Evolutionary conservation across 2,797 vertebrate species (phyloP).

Genomic region (Perodicticus potto): DNA sequence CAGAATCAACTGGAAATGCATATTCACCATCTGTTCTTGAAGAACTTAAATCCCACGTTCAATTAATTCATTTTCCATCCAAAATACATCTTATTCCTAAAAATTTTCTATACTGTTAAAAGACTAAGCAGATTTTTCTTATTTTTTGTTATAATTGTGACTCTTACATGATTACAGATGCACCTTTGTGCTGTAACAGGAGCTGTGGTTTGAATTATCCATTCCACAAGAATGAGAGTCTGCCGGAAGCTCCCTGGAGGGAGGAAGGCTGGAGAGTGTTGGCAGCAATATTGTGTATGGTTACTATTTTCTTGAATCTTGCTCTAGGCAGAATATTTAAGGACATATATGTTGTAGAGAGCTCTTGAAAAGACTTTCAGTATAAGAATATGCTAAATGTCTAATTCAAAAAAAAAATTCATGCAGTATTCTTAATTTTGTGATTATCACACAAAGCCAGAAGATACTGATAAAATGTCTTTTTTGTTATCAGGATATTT

Average conservation of each 20-base stretch:
- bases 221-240: not conserved
- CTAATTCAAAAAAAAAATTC: not conserved
- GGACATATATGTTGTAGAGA: not conserved
- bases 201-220: not conserved
- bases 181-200: not conserved
- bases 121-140: not conserved
- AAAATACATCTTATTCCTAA: conserved; percentile 9
- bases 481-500: not conserved
- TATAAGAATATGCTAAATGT: not conserved
- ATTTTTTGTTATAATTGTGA: not conserved
- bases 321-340: not conserved
- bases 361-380: not conserved
- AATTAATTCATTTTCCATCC: not conserved
- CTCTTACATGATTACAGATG: not conserved
- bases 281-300: not conserved
- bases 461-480: not conserved
- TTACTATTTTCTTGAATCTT: not conserved
- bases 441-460: not conserved
- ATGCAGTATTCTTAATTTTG: conserved; percentile 22
- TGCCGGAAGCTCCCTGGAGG: not conserved
- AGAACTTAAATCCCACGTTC: not conserved
- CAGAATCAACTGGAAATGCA: conserved; percentile 42
- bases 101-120: not conserved
- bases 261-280: not conserved
- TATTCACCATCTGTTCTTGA: not conserved